phyloP scores from a whole-genome alignment of 2,113 vertebrate species.

The Scytalopus superciliaris region DNA sequence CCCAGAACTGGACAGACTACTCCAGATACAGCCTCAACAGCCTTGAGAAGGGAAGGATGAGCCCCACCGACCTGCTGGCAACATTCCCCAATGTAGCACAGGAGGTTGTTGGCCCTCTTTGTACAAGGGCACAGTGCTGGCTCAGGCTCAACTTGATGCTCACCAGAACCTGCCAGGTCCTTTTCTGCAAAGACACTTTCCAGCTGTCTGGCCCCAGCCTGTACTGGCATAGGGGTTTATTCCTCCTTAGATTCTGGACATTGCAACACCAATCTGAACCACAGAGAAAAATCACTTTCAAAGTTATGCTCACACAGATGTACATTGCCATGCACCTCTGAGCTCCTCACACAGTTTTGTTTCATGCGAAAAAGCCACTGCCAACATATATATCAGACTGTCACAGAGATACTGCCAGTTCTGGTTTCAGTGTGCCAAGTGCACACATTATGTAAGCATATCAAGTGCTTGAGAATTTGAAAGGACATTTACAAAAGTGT shows the following conservation, averaged over 20 bases:
- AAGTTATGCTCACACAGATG: not conserved
- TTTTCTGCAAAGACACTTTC: not conserved
- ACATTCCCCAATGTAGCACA: not conserved
- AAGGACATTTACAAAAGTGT: not conserved
- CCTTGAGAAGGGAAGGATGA: not conserved
- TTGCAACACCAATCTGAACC: not conserved
- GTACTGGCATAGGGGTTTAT: not conserved
- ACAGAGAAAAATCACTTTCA: not conserved
- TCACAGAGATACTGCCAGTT: slow-evolving; percentile 6
- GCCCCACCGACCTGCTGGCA: not conserved
- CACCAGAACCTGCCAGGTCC: not conserved
- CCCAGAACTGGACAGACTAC: not conserved
- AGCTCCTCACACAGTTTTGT: not conserved
- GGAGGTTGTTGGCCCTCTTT: not conserved
- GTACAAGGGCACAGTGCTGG: not conserved
- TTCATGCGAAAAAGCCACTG: not conserved
- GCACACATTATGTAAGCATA: not conserved
- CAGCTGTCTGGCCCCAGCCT: not conserved
- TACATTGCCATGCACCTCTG: not conserved
- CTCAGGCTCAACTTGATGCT: not conserved
- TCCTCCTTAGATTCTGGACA: not conserved
- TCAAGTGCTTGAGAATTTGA: not conserved
- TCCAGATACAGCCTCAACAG: not conserved
- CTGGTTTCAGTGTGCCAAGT: slow-evolving; percentile 4
- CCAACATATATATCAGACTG: slow-evolving; percentile 25